Evolutionary conservation across 53 echinoderm and acorn worm genomes (phyloP), one percentile per base, ranked within the genome.

Genomic region (Astropecten irregularis): DNA sequence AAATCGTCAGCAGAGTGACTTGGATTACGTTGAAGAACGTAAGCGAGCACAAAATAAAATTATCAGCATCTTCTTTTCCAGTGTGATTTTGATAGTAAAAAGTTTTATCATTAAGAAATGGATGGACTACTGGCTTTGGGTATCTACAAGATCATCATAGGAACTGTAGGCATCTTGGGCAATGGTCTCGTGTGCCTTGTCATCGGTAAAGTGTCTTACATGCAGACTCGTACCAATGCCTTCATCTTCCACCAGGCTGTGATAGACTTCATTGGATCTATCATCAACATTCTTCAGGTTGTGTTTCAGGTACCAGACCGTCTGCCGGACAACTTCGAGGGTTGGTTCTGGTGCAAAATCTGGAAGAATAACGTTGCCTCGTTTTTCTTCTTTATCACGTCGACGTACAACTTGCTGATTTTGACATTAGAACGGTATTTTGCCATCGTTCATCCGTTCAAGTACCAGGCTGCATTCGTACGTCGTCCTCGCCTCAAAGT

Each of bases 331-430:
- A 62, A 61, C 25, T 61, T 40, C 29, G 28, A 65, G 1, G 92
- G 92, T 4, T 85, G 88, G 39, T 70, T 95, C 29, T 25, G 90
- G 7, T 95, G 95, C 68, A 73, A 90, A 20, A 68, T 95, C 54
- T 95, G 95, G 95, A 79, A 86, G 83, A 85, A 86, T 36, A 76
- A 88, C 14, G 85, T 95, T 70, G 79, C 77, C 38, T 57, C 93
- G 18, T 92, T 90, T 59, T 74, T 85, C 13, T 66, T 89, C 20
- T 92, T 95, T 40, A 86, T 86, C 14, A 82, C 83, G 15, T 95
- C 95, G 13, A 95, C 95, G 8, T 95, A 86, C 85, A 95, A 95
- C 76, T 50, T 95, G 71, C 67, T 92, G 18, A 83, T 44, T 27
- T 31, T 76, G 42, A 76, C 76, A 14, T 57, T 76, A 58, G 76